Evolutionary conservation across 2,797 vertebrate species (phyloP), one percentile per base, ranked within the genome.

Genomic region (Brotula barbata): DNA sequence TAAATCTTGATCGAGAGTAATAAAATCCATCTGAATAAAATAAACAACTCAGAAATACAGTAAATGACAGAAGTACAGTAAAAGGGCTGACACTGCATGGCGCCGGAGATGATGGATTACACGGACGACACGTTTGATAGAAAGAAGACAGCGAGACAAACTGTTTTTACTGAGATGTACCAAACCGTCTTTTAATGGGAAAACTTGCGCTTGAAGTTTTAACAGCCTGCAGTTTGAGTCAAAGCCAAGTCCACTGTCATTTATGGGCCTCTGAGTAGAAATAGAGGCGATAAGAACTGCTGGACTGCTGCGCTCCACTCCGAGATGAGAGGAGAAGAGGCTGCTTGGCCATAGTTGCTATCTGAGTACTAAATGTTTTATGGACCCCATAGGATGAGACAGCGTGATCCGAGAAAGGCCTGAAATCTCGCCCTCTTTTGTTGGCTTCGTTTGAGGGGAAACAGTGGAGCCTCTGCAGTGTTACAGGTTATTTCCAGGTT

Each of bases 331-430:
- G 4, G 10, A 39, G 13, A 48, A 25, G 19, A 36, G 16, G 55
- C 6, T 23, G 12, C 23, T 47, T 58, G 58, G 41, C 62, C 68
- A 68, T 56, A 42, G 39, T 56, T 59, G 40, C 49, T 52, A 70
- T 69, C 11, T 10, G 41, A 7, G 21, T 33, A 13, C 66, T 64
- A 56, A 65, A 65, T 64, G 52, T 56, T 61, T 67, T 20, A 33
- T 28, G 28, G 51, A 45, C 20, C 9, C 1, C 47, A 13, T 55
- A 47, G 39, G 43, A 36, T 0, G 28, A 60, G 55, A 40, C 28
- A 16, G 22, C 36, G 34, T 47, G 43, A n/a, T 36, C 49, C 36
- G 21, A 36, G 49, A 51, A 47, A 65, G 41, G 22, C 25, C 40
- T 36, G 34, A 60, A 64, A 53, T 51, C 42, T 28, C 31, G 17